Evolutionary conservation across 2,797 vertebrate species (phyloP).

Genomic region (Anniella stebbinsi): DNA sequence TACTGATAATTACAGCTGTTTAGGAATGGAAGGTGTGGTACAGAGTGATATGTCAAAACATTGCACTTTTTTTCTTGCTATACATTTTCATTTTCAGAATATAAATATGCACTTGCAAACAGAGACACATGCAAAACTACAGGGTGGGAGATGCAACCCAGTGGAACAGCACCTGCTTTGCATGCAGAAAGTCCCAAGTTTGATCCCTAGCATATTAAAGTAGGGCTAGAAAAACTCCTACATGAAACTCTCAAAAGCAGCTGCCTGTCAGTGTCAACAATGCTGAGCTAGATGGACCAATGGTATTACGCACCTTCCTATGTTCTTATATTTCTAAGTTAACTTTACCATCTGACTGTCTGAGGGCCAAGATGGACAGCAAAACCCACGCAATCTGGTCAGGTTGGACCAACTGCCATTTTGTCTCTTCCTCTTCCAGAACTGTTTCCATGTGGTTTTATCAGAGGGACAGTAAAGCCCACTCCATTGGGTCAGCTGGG

Average conservation of each 20-base stretch:
- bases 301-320: too few species aligned
- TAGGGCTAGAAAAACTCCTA: too few species aligned
- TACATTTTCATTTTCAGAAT: background rate
- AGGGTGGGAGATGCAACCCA: too few species aligned
- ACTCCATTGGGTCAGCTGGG: background rate
- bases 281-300: too few species aligned
- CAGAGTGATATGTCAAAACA: background rate
- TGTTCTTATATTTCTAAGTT: too few species aligned
- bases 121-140: background rate
- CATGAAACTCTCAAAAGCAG: too few species aligned
- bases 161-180: too few species aligned
- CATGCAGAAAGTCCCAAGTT: too few species aligned
- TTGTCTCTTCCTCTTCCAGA: background rate
- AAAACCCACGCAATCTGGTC: background rate
- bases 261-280: too few species aligned
- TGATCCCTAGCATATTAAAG: too few species aligned
- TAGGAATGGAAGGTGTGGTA: background rate
- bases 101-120: background rate
- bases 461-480: background rate
- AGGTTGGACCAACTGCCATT: background rate
- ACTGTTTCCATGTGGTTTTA: background rate
- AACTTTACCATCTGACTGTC: background rate
- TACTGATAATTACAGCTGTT: too few species aligned
- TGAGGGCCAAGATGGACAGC: background rate
- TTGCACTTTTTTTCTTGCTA: background rate